These are phyloP conservation scores for Onthophagus taurus DNA, from an alignment of 1,140 invertebrate species.

Conservation along the genomic window DNA sequence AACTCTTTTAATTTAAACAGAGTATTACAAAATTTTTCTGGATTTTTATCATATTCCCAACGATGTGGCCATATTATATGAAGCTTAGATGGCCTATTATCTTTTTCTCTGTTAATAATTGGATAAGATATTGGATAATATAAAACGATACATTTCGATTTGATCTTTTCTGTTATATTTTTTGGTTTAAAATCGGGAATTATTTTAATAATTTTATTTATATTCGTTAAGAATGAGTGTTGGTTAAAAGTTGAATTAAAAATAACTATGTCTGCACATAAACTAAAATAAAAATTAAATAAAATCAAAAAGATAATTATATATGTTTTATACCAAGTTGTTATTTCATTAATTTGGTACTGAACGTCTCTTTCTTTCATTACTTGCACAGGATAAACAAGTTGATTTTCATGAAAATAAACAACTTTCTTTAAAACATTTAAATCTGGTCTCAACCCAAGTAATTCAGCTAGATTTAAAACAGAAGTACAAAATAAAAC, in stretches of 20 bases:
- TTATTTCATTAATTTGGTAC: slow-evolving; percentile 69
- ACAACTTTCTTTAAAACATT: slow-evolving; percentile 51
- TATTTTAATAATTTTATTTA: slow-evolving; percentile 54
- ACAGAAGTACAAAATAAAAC: slow-evolving; percentile 63
- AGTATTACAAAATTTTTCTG: slow-evolving; percentile 52
- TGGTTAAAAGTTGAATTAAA: slow-evolving; percentile 68
- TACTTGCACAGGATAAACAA: slow-evolving; percentile 60
- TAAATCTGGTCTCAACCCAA: slow-evolving; percentile 58
- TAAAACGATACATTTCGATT: slow-evolving; percentile 52
- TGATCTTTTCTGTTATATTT: slow-evolving; percentile 45
- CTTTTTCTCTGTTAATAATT: slow-evolving; percentile 16
- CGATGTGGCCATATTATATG: slow-evolving; percentile 70
- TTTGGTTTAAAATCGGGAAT: slow-evolving; percentile 56
- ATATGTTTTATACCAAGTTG: slow-evolving; percentile 54
- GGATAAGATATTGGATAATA: slow-evolving; percentile 55
- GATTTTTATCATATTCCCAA: slow-evolving; percentile 75
- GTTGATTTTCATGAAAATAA: slow-evolving; percentile 75
- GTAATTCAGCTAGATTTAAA: slow-evolving; percentile 58
- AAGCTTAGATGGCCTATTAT: slow-evolving; percentile 30
- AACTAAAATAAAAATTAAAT: slow-evolving; percentile 38
- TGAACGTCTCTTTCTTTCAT: slow-evolving; percentile 64
- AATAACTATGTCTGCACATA: slow-evolving; percentile 59
- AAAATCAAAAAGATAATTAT: slow-evolving; percentile 4
- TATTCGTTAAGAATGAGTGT: slow-evolving; percentile 54
- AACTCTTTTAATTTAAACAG: slow-evolving; percentile 47